Base-by-base conservation (phyloP, 2,888 invertebrate species). In the Helicoverpa assulta region DNA sequence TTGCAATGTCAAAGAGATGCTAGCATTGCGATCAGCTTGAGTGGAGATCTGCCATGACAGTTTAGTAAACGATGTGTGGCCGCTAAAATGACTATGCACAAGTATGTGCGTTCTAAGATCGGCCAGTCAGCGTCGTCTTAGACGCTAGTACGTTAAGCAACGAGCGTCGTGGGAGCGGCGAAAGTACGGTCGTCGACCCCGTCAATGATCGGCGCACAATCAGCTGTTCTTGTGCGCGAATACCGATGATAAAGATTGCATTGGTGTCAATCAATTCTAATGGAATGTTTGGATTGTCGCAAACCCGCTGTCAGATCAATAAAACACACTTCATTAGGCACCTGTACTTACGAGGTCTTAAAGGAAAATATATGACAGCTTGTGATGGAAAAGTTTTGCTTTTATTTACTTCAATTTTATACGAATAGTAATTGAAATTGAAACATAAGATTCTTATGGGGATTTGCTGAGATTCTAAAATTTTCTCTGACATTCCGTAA, bases 121-220 rank as follows among this genome's bases (percentile, higher is more conserved):
- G 60, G 70, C 66, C 43, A 21, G 76, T 75, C 60, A 87, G 89
- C 90, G 86, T 82, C 85, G 85, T 90, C 88, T 91, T 87, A 90
- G 87, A 86, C 87, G 81, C 73, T 79, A 79, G 83, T 85, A 81
- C 86, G 89, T 94, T 92, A 92, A 92, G 93, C 93, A 92, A 94
- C 75, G 70, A 81, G 70, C 91, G 90, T 85, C 92, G 94, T 93
- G 94, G 94, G 93, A 94, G 92, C 91, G 93, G 94, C 94, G 95
- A 95, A 95, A 95, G 95, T 94, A 84, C 91, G 95, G 94, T 91
- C 94, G 89, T 89, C 88, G 93, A 95, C 92, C 94, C 89, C 90
- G 90, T 81, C 90, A 82, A 77, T 89, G 89, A 89, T 90, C 89
- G 78, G 87, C 85, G 87, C 88, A 91, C 89, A 91, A 94, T 95